Percentiles rank a stretch among this genome's conserved stretches.
These are phyloP conservation scores for Drosophila paulistorum DNA, from an alignment of 1,140 invertebrate genomes.

Conservation along the genomic window DNA sequence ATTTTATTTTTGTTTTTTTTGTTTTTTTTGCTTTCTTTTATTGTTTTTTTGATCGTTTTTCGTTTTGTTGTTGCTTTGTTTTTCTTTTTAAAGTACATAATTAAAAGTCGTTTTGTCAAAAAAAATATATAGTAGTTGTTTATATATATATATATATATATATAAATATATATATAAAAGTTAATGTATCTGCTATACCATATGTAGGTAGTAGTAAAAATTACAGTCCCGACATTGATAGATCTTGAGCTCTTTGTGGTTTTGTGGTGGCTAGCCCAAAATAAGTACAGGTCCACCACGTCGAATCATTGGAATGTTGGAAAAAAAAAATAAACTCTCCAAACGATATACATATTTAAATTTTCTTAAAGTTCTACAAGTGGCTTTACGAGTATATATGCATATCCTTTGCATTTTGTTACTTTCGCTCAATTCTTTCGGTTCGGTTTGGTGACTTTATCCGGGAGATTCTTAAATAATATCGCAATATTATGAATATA, in stretches of 20 bases:
- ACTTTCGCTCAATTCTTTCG: slow-evolving; percentile 24
- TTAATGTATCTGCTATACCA: slow-evolving; percentile 47
- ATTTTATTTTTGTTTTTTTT: slow-evolving; percentile 7
- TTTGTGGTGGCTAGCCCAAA: slow-evolving; percentile 15
- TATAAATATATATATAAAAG: slow-evolving; percentile 32
- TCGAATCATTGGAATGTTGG: background rate
- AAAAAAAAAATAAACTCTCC: background rate
- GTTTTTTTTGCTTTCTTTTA: background rate
- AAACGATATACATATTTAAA: slow-evolving; percentile 25
- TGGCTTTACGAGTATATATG: slow-evolving; percentile 46
- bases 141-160: background rate
- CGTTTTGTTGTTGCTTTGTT: slow-evolving; percentile 24
- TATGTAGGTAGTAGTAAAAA: slow-evolving; percentile 1
- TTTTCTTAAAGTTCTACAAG: slow-evolving; percentile 63
- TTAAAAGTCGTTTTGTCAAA: slow-evolving; percentile 53
- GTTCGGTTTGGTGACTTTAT: slow-evolving; percentile 57
- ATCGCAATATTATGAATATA: slow-evolving; percentile 62
- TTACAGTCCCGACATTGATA: slow-evolving; percentile 14
- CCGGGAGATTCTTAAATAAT: slow-evolving; percentile 60
- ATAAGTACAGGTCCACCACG: background rate
- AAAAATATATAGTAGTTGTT: slow-evolving; percentile 55
- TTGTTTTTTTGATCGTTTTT: slow-evolving; percentile 32
- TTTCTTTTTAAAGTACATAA: slow-evolving; percentile 49
- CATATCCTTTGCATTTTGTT: slow-evolving; percentile 9
- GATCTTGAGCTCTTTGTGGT: slow-evolving; percentile 14